Conservation (phyloP, 2,888 invertebrate species). For the Scelioninae gen. 2 region DNA sequence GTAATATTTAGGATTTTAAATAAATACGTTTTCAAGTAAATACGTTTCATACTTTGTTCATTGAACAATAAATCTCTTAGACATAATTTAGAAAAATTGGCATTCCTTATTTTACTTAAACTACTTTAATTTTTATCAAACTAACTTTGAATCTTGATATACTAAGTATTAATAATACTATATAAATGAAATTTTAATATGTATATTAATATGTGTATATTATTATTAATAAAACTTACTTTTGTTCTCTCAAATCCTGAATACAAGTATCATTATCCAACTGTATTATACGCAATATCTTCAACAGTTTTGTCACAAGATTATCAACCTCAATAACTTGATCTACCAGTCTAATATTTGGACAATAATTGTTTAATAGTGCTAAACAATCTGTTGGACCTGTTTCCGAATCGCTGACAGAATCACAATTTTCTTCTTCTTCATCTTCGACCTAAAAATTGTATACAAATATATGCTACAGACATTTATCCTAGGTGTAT, state of each 20-base stretch:
- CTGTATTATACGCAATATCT: conserved; percentile 84
- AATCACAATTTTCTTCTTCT: conserved; percentile 72
- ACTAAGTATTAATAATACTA: too few relatives aligned
- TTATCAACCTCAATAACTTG: conserved; percentile 87
- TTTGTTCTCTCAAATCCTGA: conserved; percentile 81
- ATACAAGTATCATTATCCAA: conserved; percentile 83
- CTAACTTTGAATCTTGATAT: too few relatives aligned
- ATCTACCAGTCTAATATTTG: conserved; percentile 80
- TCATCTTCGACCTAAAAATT: conserved; percentile 72
- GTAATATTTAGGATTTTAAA: too few relatives aligned
- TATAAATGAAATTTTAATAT: too few relatives aligned
- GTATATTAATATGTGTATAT: conserved; percentile 1
- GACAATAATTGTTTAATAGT: conserved; percentile 76
- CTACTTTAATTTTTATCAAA: too few relatives aligned
- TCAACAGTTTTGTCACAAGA: conserved; percentile 83
- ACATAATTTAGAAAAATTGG: too few relatives aligned
- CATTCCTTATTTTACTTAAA: too few relatives aligned
- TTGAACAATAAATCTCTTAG: too few relatives aligned
- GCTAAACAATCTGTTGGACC: conserved; percentile 74
- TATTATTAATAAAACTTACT: conserved; percentile 74
- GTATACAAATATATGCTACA: too few relatives aligned
- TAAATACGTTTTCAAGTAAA: too few relatives aligned
- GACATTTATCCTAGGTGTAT: too few relatives aligned
- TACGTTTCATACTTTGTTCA: too few relatives aligned
- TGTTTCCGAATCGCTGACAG: conserved; percentile 75